These are phyloP conservation scores for Papilio polytes DNA, from an alignment of 1,140 invertebrate genomes.

Conservation along the genomic window DNA sequence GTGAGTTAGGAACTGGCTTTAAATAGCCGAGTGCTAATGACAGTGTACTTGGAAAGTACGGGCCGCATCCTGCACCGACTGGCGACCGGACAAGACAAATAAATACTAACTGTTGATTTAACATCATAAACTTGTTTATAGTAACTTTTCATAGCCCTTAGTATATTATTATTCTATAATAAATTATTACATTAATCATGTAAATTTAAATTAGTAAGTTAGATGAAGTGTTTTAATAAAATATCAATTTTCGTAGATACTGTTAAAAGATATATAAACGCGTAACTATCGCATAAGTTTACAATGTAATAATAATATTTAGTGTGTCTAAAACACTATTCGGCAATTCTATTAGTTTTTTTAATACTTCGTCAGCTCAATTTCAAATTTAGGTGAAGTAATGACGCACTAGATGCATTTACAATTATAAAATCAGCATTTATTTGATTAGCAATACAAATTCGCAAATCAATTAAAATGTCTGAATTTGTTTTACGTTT, in stretches of 20 bases:
- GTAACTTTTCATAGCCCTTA: background rate
- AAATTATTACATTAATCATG: background rate
- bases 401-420: background rate
- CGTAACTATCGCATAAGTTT: no score
- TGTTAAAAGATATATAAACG: no score
- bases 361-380: background rate
- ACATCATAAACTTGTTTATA: slow-evolving; percentile 7
- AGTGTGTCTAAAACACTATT: no score
- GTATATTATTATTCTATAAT: background rate
- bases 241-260: background rate
- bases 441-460: background rate
- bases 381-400: background rate
- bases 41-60: slow-evolving; percentile 40
- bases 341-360: background rate
- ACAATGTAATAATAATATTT: no score
- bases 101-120: slow-evolving; percentile 5
- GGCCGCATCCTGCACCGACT: slow-evolving; percentile 10
- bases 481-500: background rate
- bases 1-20: slow-evolving; percentile 15
- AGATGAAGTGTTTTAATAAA: background rate
- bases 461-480: no score
- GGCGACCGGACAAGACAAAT: slow-evolving; percentile 2
- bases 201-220: background rate
- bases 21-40: slow-evolving; percentile 48
- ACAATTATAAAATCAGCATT: background rate